Base-by-base conservation (phyloP, 2,113 vertebrate genomes). In the Passer montanus region DNA sequence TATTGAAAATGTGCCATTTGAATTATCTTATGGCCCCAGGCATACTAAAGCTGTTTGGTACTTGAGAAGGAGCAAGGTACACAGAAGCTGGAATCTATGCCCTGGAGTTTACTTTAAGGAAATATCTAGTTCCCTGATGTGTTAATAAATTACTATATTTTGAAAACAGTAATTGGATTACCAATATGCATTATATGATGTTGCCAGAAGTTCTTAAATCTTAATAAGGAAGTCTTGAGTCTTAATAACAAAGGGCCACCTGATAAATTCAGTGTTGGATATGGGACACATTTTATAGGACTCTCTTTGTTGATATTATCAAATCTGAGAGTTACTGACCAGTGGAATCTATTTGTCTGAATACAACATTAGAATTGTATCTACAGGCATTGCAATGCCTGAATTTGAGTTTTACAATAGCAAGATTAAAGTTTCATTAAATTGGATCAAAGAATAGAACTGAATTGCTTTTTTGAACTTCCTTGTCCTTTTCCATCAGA, bases 351-450 rank as follows among this genome's bases (percentile, higher is more conserved):
- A 67, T 84, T 78, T 72, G 21, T 60, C 33, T 89, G 80, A 93
- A 44, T 72, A 75, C 82, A 52, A 73, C 46, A 64, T 75, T 75
- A 68, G 39, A 86, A 79, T 64, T 89, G 26, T n/a, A 67, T 70
- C 50, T 86, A 59, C 26, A 63, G 43, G 64, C 5, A 1, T 69
- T 70, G 28, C 21, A 58, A 33, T 74, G 35, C n/a, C 55, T 59
- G 55, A 84, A 62, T 74, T 90, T 87, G 28, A 83, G 68, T 89
- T 94, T 60, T 68, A n/a, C 70, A 49, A 33, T 5, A 53, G 63
- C 73, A 79, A 76, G 78, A 93, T 83, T 85, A 88, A 91, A 66
- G 50, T 33, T 91, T 82, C 86, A 76, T 78, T 93, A 85, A 50
- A 64, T 84, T 94, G 83, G 28, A 82, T 85, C 60, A 75, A 85